A percentile compares a stretch with the other conserved stretches of the same genome.
Conservation (phyloP, 2,888 invertebrate species). For the Lepetodrilus schrolli region DNA sequence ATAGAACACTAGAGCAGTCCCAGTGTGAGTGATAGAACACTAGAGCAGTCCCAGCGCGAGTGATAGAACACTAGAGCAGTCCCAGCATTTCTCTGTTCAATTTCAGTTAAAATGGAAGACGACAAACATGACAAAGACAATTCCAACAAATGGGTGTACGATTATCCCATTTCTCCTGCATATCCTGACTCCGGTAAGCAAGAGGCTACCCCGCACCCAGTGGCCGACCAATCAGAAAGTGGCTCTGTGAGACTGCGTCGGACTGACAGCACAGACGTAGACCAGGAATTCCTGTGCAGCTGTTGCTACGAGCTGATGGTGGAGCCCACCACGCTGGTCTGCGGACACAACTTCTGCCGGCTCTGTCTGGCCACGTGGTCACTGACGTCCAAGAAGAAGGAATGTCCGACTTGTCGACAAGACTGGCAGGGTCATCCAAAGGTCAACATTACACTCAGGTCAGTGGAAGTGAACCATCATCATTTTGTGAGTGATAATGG, state of each 20-base stretch:
- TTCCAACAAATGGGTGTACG: too few relatives aligned
- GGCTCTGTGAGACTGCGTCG: not conserved
- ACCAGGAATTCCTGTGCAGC: slow-evolving; percentile 63
- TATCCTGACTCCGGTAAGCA: too few relatives aligned
- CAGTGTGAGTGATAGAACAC: too few relatives aligned
- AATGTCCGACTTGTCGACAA: slow-evolving; percentile 67
- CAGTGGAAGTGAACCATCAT: not conserved
- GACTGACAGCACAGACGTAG: slow-evolving; percentile 24
- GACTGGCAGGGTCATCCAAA: slow-evolving; percentile 62
- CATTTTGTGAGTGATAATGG: not conserved
- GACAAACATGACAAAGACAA: too few relatives aligned
- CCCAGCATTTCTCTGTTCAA: too few relatives aligned
- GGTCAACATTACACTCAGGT: slow-evolving; percentile 64
- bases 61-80: too few relatives aligned
- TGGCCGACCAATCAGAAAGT: too few relatives aligned
- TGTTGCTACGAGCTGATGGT: slow-evolving; percentile 65
- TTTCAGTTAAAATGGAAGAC: too few relatives aligned
- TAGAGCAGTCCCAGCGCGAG: too few relatives aligned
- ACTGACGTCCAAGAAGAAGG: slow-evolving; percentile 55
- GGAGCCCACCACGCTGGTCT: slow-evolving; percentile 66
- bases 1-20: too few relatives aligned
- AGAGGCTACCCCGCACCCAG: too few relatives aligned
- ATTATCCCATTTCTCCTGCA: too few relatives aligned
- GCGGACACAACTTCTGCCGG: slow-evolving; percentile 71
- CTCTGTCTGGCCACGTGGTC: slow-evolving; percentile 70